Percentiles rank a stretch among this genome's conserved stretches.
Evolutionary conservation across 64 coral and sea anemone genomes (phyloP).

Genomic region (Porites lutea): DNA sequence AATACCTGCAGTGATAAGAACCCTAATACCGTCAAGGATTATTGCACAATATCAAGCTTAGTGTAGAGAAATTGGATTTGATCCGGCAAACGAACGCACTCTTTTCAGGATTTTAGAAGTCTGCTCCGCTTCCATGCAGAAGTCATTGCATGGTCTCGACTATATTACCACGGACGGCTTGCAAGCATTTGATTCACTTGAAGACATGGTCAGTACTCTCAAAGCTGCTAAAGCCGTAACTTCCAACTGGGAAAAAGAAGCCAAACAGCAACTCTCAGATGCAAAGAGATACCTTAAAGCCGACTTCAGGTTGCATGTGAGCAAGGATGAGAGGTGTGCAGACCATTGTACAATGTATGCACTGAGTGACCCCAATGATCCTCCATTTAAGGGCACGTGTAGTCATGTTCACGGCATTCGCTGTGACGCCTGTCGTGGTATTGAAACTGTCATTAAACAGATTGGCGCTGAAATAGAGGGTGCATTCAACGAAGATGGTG

Average conservation of each 20-base stretch:
- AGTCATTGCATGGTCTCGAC: slow-evolving; percentile 35
- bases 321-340: background rate
- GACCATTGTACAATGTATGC: slow-evolving; percentile 23
- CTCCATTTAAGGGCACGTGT: background rate
- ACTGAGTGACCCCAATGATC: background rate
- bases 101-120: slow-evolving; percentile 48
- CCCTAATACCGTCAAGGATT: slow-evolving; percentile 19
- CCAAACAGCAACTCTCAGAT: slow-evolving; percentile 7
- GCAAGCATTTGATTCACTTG: slow-evolving; percentile 7
- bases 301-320: slow-evolving; percentile 55
- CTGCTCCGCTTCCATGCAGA: slow-evolving; percentile 50
- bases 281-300: slow-evolving; percentile 65
- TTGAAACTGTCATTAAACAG: background rate
- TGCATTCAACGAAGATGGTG: background rate
- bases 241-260: slow-evolving; percentile 37
- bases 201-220: slow-evolving; percentile 17
- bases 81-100: slow-evolving; percentile 17
- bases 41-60: background rate
- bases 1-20: slow-evolving; percentile 51
- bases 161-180: slow-evolving; percentile 16
- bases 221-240: background rate
- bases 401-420: background rate
- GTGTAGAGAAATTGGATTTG: slow-evolving; percentile 1
- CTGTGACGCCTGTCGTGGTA: background rate
- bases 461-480: background rate